Conservation (phyloP, 1,140 invertebrate genomes). For the Pachyrhynchus sulphureomaculatus region DNA sequence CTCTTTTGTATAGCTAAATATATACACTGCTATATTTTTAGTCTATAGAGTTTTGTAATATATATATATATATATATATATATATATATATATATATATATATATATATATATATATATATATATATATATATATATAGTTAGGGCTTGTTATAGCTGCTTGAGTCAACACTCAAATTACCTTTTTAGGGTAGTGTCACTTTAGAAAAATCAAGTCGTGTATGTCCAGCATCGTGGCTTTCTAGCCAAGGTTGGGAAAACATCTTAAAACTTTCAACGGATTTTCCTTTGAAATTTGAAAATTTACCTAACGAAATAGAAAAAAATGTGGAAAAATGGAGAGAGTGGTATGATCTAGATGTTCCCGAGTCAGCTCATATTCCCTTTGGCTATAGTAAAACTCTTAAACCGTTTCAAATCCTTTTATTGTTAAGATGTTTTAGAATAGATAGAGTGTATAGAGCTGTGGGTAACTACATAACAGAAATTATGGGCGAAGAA, state of each 20-base stretch:
- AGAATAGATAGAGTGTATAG: conserved; percentile 82
- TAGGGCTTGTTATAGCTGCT: no score
- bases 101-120: no score
- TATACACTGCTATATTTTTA: no score
- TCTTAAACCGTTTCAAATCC: conserved; percentile 67
- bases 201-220: conserved; percentile 68
- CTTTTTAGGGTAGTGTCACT: conserved; percentile 64
- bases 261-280: conserved; percentile 68
- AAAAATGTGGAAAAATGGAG: conserved; percentile 64
- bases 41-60: no score
- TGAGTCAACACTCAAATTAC: no score
- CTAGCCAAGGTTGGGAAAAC: conserved; percentile 74
- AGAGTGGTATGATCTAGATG: conserved; percentile 82
- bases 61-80: no score
- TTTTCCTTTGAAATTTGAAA: conserved; percentile 67
- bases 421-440: conserved; percentile 85
- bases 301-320: conserved; percentile 67
- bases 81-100: no score
- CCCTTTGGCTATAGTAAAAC: conserved; percentile 69
- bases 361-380: conserved; percentile 68
- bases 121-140: no score
- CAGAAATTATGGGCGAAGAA: conserved; percentile 77
- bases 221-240: conserved; percentile 74
- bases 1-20: no score
- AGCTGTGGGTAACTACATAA: conserved; percentile 77